Evolutionary conservation across 2,888 invertebrate species (phyloP), one percentile per base, ranked within the genome.

Genomic region (Folsomia candida): DNA sequence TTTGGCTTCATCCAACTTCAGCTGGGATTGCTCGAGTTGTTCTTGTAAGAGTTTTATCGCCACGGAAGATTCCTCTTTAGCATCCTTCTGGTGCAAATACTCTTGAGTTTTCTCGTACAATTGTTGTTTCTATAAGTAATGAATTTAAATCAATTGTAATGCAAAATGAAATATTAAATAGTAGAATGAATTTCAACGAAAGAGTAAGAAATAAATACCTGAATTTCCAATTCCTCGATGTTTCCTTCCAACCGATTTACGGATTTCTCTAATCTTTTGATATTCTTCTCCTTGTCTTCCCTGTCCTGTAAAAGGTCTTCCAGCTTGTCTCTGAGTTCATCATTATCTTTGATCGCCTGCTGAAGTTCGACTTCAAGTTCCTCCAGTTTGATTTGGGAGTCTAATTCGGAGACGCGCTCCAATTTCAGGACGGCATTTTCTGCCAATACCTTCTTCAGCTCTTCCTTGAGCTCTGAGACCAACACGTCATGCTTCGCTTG

Each of bases 341-440:
- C 51, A 63, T 68, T 71, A 1, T 67, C 59, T 59, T 68, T 58
- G 51, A 67, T 63, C 20, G 68, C 29, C 22, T 71, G 64, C 58
- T 67, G 11, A n/a, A 67, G 51, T 67, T 70, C 67, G 6, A 62
- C 28, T 25, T 71, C 71, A 29, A 68, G 68, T 58, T 54, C 64
- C 24, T 64, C 57, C 3, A 63, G 58, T 68, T 71, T 68, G n/a
- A n/a, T n/a, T n/a, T n/a, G n/a, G n/a, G n/a, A n/a, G n/a, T n/a
- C n/a, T n/a, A n/a, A n/a, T n/a, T n/a, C n/a, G n/a, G n/a, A n/a
- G n/a, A n/a, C n/a, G n/a, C n/a, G n/a, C n/a, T n/a, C n/a, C n/a
- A n/a, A n/a, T n/a, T n/a, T n/a, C n/a, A 2, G 71, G 51, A 58
- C 63, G 63, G 27, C 25, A 71, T 25, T 68, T 47, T 29, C 68